Conservation (phyloP, 2,113 vertebrate species). For the Menura novaehollandiae region DNA sequence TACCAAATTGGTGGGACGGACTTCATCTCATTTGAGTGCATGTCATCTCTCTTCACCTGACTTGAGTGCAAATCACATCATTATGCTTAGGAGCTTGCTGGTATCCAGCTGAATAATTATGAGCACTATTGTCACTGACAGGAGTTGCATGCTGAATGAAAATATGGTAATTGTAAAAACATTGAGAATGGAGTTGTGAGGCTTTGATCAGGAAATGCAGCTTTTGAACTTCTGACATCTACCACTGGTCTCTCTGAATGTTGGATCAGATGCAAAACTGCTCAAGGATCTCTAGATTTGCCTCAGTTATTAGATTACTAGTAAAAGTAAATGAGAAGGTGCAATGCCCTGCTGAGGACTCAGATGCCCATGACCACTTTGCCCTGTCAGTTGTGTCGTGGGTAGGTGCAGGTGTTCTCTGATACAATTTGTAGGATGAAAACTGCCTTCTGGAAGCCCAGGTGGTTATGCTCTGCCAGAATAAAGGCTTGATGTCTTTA, state of each 20-base stretch:
- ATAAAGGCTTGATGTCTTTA: not conserved
- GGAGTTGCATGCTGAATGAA: not conserved
- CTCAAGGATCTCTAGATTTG: not conserved
- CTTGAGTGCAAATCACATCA: not conserved
- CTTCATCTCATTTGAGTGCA: not conserved
- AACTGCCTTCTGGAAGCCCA: not conserved
- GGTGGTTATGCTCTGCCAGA: not conserved
- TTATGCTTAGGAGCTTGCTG: not conserved
- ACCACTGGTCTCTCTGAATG: not conserved
- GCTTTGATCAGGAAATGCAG: not conserved
- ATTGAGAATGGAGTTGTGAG: not conserved
- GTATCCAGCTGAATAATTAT: not conserved
- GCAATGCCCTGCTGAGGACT: no score
- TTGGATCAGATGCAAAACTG: not conserved
- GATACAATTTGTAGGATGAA: not conserved
- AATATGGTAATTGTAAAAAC: not conserved
- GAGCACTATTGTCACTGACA: not conserved
- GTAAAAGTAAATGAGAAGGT: not conserved
- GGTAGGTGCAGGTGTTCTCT: not conserved
- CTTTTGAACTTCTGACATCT: not conserved
- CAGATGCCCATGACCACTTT: not conserved
- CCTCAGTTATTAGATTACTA: not conserved
- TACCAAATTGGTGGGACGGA: not conserved
- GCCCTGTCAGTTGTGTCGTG: rapidly evolving
- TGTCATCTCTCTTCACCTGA: not conserved